Evolutionary conservation across 2,888 invertebrate genomes (phyloP).

Genomic region (Heliconius erato): DNA sequence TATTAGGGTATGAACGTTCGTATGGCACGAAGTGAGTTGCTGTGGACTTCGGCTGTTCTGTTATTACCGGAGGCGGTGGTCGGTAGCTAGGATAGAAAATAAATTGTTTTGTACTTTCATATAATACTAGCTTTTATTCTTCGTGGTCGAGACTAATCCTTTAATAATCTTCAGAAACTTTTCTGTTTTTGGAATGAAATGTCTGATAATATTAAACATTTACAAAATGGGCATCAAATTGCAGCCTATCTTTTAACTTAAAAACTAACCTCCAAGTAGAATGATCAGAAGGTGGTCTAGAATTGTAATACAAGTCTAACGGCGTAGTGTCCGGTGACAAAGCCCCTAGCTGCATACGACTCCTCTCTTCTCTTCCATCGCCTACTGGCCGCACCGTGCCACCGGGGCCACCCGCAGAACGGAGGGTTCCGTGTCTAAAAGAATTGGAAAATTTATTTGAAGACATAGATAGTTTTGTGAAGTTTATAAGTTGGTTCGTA

Average conservation of each 20-base stretch:
- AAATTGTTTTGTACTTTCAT: not conserved
- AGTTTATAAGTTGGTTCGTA: not conserved
- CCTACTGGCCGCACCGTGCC: slow-evolving; percentile 88
- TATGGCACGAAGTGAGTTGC: slow-evolving; percentile 94
- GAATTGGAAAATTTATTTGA: not conserved
- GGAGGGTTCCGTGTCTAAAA: slow-evolving; percentile 78
- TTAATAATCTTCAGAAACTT: too few species aligned
- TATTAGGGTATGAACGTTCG: slow-evolving; percentile 94
- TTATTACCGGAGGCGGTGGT: slow-evolving; percentile 95
- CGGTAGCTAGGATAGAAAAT: slow-evolving; percentile 85
- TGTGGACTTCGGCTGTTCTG: slow-evolving; percentile 94
- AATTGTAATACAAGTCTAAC: slow-evolving; percentile 93
- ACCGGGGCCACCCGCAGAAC: slow-evolving; percentile 76
- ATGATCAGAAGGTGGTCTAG: slow-evolving; percentile 88
- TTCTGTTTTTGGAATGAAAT: not conserved
- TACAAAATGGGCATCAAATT: not conserved
- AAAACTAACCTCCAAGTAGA: slow-evolving; percentile 83
- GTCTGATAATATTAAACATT: not conserved
- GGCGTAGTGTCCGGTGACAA: slow-evolving; percentile 89
- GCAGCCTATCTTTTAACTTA: not conserved
- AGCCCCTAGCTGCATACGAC: slow-evolving; percentile 89
- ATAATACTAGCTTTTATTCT: not conserved
- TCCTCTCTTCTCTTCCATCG: slow-evolving; percentile 93
- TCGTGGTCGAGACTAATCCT: not conserved
- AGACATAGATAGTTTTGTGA: not conserved